Conservation (phyloP, 2,113 vertebrate species). For the Megaceryle torquata region DNA sequence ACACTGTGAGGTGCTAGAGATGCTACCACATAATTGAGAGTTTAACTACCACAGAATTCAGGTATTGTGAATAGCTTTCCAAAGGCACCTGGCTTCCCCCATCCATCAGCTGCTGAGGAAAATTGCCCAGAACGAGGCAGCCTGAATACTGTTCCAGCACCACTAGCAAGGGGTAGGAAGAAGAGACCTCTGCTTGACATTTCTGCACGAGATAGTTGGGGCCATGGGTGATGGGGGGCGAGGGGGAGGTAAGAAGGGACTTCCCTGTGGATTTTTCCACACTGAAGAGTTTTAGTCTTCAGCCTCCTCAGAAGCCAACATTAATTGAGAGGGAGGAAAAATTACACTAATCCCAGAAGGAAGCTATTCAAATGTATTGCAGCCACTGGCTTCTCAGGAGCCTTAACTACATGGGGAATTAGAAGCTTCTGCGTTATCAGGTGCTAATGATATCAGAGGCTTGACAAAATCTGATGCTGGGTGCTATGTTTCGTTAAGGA, state of each 20-base stretch:
- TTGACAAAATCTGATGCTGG: background rate
- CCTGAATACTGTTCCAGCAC: background rate
- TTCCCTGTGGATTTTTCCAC: background rate
- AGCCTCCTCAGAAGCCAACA: background rate
- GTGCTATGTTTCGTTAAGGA: background rate
- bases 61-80: background rate
- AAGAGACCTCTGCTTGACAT: rapidly evolving
- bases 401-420: background rate
- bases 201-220: rapidly evolving
- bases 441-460: background rate
- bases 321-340: background rate
- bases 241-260: background rate
- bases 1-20: background rate
- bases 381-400: background rate
- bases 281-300: background rate
- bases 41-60: background rate
- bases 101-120: background rate
- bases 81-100: background rate
- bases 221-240: rapidly evolving
- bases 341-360: background rate
- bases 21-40: background rate
- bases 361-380: background rate
- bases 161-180: background rate
- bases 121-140: background rate
- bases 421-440: background rate